Percentiles rank a stretch among this genome's conserved stretches.
These are phyloP conservation scores for Psilopsiagon aymara DNA, from an alignment of 2,113 vertebrate genomes.

Conservation along the genomic window DNA sequence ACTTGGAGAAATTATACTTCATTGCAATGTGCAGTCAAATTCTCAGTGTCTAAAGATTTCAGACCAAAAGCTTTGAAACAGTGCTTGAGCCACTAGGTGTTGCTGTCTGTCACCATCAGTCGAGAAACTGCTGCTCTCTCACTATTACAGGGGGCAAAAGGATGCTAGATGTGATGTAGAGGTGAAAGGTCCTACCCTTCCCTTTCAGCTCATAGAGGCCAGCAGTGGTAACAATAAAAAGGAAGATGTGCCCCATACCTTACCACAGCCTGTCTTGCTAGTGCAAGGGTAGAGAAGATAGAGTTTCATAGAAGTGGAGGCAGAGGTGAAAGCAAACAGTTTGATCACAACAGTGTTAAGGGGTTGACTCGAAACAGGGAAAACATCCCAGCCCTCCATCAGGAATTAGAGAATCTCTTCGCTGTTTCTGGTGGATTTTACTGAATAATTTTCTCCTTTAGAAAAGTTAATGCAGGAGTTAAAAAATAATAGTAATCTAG, in stretches of 20 bases:
- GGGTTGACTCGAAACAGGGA: not conserved
- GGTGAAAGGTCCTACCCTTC: not conserved
- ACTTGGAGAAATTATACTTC: not conserved
- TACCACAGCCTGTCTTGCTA: not conserved
- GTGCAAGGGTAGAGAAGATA: not conserved
- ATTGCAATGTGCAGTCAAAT: not conserved
- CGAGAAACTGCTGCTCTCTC: accelerated
- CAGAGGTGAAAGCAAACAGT: not conserved
- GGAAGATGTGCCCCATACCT: not conserved
- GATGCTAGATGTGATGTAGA: not conserved
- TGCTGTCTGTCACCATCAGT: not conserved
- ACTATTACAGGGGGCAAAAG: not conserved
- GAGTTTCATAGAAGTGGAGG: accelerated
- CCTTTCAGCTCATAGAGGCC: not conserved
- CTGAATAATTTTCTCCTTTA: not conserved
- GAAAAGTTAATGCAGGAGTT: not conserved
- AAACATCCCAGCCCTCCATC: not conserved
- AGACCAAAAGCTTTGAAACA: not conserved
- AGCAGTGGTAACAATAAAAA: not conserved
- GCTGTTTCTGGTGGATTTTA: not conserved
- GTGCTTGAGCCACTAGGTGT: not conserved
- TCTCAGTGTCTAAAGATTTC: not conserved
- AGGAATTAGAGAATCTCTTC: not conserved
- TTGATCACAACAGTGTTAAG: not conserved
- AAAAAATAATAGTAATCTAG: not conserved